Base-by-base conservation (phyloP, 2,888 invertebrate species). In the Acanthosepion lycidas region DNA sequence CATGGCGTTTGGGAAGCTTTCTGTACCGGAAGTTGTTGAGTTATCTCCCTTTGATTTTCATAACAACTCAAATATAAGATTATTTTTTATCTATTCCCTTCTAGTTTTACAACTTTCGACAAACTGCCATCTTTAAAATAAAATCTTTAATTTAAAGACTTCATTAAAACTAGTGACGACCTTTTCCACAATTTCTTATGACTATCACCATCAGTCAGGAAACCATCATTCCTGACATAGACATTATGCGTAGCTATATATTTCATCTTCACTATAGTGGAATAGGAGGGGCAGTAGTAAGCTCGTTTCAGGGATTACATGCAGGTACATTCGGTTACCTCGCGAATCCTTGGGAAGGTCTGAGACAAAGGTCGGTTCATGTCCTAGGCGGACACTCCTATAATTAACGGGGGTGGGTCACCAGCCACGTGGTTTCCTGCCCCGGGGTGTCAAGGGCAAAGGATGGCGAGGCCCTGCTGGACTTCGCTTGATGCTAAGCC, bases 271-370 rank as follows among this genome's bases (percentile, higher is more conserved):
- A 15, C 3, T 9, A 0, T 6, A 15, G n/a, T 78, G 5, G 15
- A 12, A 78, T 12, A n/a, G 4, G 33, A n/a, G n/a, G 78, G n/a
- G 33, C 78, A 78, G 78, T 92, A 23, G 51, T 93, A 93, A 93
- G 93, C 93, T 93, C 93, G 93, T 93, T 93, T 93, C 49, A 93
- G 93, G 93, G 93, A 93, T 93, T n/a, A 93, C 93, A 9, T n/a
- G 9, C 93, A 93, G 93, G 93, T 49, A 93, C 93, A n/a, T 53
- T 20, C 6, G 9, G 48, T 49, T 93, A 53, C 51, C 93, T 53
- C 48, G 6, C 59, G 18, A 48, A 93, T 93, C 93, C 93, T 93
- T 93, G 93, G 93, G 93, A 93, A 93, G 93, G 93, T 93, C 93
- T 93, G 93, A 93, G 93, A 93, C 8, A 93, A 93, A 93, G 93